Evolutionary conservation across 2,113 vertebrate species (phyloP).

Genomic region (Riparia riparia): DNA sequence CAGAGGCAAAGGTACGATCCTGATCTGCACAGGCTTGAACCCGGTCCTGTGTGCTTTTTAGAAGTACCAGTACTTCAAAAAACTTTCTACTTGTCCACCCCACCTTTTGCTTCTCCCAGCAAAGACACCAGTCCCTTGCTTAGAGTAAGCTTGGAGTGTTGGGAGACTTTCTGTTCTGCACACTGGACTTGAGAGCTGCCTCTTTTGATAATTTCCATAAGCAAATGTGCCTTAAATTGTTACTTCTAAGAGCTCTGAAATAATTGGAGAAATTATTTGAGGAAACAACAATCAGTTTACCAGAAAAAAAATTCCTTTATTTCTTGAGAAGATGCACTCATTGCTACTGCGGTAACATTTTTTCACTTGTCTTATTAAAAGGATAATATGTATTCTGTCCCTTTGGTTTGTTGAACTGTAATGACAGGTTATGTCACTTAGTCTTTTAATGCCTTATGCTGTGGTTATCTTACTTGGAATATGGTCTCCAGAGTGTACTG

Average conservation of each 20-base stretch:
- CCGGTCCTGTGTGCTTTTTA: background rate
- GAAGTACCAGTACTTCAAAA: rapidly evolving
- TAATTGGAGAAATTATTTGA: background rate
- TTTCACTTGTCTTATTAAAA: background rate
- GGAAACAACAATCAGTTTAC: background rate
- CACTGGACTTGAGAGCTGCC: background rate
- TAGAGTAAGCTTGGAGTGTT: background rate
- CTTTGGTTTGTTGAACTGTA: background rate
- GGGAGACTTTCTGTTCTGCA: background rate
- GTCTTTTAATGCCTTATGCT: background rate
- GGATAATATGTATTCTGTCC: rapidly evolving
- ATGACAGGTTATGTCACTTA: background rate
- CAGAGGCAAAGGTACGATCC: background rate
- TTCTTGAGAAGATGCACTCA: background rate
- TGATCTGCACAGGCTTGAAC: background rate
- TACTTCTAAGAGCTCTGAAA: background rate
- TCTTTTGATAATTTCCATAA: background rate
- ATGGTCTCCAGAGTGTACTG: background rate
- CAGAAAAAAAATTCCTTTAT: background rate
- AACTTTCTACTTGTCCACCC: background rate
- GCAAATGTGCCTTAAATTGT: background rate
- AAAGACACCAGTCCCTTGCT: background rate
- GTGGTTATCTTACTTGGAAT: background rate
- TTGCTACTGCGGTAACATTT: background rate
- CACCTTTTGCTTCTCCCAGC: background rate